phyloP scores from a whole-genome alignment of 2,797 vertebrate genomes.

The Acomys russatus region DNA sequence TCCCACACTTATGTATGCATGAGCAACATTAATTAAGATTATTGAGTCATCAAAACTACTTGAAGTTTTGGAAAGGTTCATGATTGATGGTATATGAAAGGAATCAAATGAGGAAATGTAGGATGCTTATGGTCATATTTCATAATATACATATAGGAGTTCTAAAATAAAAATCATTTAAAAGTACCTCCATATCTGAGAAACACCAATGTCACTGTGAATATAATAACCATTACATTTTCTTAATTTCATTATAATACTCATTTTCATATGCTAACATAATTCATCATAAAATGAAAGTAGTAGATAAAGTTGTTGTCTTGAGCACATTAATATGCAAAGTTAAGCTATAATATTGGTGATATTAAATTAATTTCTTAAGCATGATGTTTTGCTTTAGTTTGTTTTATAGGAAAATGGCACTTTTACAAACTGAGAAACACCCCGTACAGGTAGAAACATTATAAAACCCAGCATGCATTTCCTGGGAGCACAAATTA shows the following conservation, averaged over 20 bases:
- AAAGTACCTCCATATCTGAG: not conserved
- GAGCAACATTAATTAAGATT: not conserved
- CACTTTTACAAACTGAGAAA: not conserved
- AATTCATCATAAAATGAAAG: not conserved
- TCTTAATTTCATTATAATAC: not conserved
- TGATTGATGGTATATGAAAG: not conserved
- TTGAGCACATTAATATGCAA: not conserved
- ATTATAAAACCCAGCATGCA: fast-evolving
- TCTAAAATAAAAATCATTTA: not conserved
- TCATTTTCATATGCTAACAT: not conserved
- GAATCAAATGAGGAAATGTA: not conserved
- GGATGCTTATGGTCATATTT: not conserved
- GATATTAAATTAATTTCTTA: not conserved
- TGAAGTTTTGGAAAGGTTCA: not conserved
- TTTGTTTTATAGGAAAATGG: not conserved
- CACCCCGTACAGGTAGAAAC: not conserved
- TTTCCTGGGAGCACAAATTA: not conserved
- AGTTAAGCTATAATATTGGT: too few species aligned
- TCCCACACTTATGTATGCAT: not conserved
- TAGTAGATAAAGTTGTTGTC: not conserved
- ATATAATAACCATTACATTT: not conserved
- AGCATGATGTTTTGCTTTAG: not conserved
- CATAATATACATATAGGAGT: not conserved
- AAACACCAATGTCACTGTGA: not conserved
- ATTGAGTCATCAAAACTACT: not conserved